phyloP scores from a whole-genome alignment of 2,888 invertebrate species.

The Chymomyza procnemis region DNA sequence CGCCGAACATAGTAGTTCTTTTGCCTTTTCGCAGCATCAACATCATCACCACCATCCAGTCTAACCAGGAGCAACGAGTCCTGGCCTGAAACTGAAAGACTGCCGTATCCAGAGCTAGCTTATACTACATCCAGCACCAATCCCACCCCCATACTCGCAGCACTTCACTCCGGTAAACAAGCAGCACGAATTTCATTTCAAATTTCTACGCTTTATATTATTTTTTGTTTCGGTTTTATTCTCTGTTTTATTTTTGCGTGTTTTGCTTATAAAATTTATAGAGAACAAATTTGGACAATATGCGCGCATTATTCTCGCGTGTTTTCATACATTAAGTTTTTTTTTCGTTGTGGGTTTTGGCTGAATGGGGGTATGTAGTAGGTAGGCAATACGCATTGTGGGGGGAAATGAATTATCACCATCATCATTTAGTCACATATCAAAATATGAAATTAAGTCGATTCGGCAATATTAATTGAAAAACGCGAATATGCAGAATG shows the following conservation, averaged over 20 bases:
- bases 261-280: conserved; percentile 73
- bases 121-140: conserved; percentile 15
- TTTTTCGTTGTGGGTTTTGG: conserved; percentile 21
- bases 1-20: conserved; percentile 75
- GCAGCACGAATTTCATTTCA: conserved; percentile 55
- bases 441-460: too few relatives aligned
- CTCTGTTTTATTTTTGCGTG: conserved; percentile 36
- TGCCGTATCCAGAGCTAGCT: conserved; percentile 13
- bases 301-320: conserved; percentile 68
- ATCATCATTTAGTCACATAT: too few relatives aligned
- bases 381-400: not conserved
- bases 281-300: conserved; percentile 75
- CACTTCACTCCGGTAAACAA: conserved; percentile 36
- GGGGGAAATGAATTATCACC: not conserved
- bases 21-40: conserved; percentile 71
- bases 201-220: conserved; percentile 25
- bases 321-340: conserved; percentile 50
- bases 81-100: conserved; percentile 6
- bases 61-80: conserved; percentile 28
- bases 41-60: conserved; percentile 33
- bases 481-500: too few relatives aligned
- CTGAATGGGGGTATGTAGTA: not conserved
- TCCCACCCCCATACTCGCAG: conserved; percentile 16
- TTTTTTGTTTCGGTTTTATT: conserved; percentile 15
- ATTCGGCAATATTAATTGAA: too few relatives aligned